Evolutionary conservation across 2,888 invertebrate species (phyloP), one percentile per base, ranked within the genome.

Genomic region (Saturnia pavonia): DNA sequence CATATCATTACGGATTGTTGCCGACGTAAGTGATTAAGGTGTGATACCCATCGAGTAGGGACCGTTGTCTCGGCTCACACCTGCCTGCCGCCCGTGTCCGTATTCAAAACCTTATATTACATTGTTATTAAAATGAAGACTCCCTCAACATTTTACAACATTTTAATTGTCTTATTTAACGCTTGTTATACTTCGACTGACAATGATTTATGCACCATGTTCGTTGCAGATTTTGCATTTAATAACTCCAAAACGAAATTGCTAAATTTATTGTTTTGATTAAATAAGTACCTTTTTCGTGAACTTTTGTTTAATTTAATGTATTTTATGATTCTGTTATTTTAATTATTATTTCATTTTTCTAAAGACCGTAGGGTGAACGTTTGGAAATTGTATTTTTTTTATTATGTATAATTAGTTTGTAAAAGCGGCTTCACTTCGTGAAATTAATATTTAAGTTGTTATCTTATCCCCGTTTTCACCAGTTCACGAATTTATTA

Each of bases 151-250:
- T 87, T 89, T 89, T 85, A 89, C 84, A 88, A 87, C 87, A 80
- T 85, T 88, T 88, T 91, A 89, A 90, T 90, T 89, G 84, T 85
- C 83, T 86, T 89, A 86, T 88, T 89, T 87, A 85, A 89, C 88
- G 88, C 89, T 85, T 87, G 85, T 89, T 86, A 78, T 86, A 82
- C 79, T 77, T 78, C 71, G 75, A 80, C 79, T 82, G 84, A 84
- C 81, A 74, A 77, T 83, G 85, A 84, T 87, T 85, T 84, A 84
- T 85, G 78, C 69, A 75, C 72, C 75, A 74, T 57, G 60, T 65
- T 68, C 9, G 75, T 78, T 77, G 77, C 76, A 57, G 72, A 78
- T 77, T 77, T 45, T 65, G 57, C 57, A 25, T 40, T 65, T 65
- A 34, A 65, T 65, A 65, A 65, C 40, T n/a, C 12, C 25, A 19